Conservation (phyloP, 1,140 invertebrate genomes). For the Atopsyche davidsoni region DNA sequence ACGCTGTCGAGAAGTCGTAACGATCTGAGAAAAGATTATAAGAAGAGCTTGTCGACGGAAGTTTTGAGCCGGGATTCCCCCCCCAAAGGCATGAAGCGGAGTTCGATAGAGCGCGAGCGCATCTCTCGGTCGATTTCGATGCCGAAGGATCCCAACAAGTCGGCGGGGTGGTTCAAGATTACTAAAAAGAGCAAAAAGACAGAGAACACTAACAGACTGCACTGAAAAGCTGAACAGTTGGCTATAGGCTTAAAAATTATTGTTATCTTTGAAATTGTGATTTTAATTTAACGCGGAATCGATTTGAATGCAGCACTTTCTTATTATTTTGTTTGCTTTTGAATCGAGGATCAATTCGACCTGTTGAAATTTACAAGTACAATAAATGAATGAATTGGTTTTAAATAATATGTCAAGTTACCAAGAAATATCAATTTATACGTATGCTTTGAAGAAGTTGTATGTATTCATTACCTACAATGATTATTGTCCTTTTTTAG, state of each 20-base stretch:
- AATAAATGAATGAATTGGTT: too few species aligned
- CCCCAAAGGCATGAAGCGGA: conserved; percentile 42
- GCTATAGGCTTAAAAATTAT: neutral
- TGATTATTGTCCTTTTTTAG: too few species aligned
- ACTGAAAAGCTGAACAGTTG: conserved; percentile 28
- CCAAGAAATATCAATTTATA: too few species aligned
- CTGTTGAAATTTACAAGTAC: too few species aligned
- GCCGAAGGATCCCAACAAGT: conserved; percentile 61
- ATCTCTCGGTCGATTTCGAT: conserved; percentile 60
- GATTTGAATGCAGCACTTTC: too few species aligned
- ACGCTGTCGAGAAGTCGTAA: conserved; percentile 46
- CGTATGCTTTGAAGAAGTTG: too few species aligned
- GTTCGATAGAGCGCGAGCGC: conserved; percentile 38
- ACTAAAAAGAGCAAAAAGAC: conserved; percentile 56
- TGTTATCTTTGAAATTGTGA: too few species aligned
- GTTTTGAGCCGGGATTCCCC: conserved; percentile 47
- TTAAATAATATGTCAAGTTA: too few species aligned
- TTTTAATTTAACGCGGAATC: too few species aligned
- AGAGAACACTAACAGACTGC: conserved; percentile 40
- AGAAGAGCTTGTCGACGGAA: conserved; percentile 56
- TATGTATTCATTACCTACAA: too few species aligned
- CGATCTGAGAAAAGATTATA: conserved; percentile 32
- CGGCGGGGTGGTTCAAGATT: conserved; percentile 65
- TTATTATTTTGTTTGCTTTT: too few species aligned
- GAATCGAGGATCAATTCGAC: too few species aligned